phyloP scores from a whole-genome alignment of 2,888 invertebrate genomes.

The Drosophila meridiana region DNA sequence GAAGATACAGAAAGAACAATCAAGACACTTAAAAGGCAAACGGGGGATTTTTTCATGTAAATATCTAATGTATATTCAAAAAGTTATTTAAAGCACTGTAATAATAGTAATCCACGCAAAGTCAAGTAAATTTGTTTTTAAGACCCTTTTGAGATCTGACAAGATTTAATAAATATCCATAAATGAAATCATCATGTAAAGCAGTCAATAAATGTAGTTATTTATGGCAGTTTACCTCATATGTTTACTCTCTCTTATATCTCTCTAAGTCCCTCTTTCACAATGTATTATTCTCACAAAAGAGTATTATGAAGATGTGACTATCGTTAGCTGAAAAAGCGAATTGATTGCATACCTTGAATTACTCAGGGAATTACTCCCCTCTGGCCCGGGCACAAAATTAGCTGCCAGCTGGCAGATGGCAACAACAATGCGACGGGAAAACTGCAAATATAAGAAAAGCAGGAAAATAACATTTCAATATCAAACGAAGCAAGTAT shows the following conservation, averaged over 20 bases:
- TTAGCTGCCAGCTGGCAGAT: constrained; percentile 40
- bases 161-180: too few species aligned
- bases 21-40: background rate
- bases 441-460: constrained; percentile 52
- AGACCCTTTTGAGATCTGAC: too few species aligned
- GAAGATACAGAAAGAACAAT: background rate
- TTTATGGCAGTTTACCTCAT: background rate
- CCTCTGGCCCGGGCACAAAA: constrained; percentile 28
- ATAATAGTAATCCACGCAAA: background rate
- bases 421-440: constrained; percentile 41
- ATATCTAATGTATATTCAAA: background rate
- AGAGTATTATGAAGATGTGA: constrained; percentile 15
- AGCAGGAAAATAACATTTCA: constrained; percentile 45
- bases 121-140: background rate
- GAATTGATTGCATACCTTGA: constrained; percentile 45
- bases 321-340: constrained; percentile 5
- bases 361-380: constrained; percentile 33
- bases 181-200: background rate
- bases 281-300: background rate
- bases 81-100: background rate
- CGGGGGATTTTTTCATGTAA: background rate
- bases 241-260: too few species aligned
- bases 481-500: constrained; percentile 30
- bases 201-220: background rate
- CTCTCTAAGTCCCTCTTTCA: background rate